Evolutionary conservation across 2,888 invertebrate species (phyloP), one percentile per base, ranked within the genome.

Genomic region (Drosophila niveifrons): DNA sequence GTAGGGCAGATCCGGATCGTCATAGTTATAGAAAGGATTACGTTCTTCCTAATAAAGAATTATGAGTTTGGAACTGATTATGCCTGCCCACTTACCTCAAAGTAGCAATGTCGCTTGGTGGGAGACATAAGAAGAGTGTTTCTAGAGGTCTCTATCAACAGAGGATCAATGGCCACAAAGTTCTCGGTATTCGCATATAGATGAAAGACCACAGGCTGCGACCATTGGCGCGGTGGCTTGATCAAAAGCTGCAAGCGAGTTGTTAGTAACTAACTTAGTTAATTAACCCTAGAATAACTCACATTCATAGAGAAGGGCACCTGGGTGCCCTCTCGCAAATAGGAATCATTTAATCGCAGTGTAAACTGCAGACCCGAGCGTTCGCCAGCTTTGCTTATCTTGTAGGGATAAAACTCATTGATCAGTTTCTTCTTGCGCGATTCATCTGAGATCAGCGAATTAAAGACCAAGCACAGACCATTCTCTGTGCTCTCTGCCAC

Each of bases 401-500:
- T 86, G 51, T 71, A 80, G 0, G 91, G 91, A 78, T 91, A 91
- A 11, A 80, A 85, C 1, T 64, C 61, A 17, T 86, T 88, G 18
- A 76, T 66, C 1, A 82, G 17, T 57, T 74, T 66, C 50, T 82
- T 90, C 44, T 90, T 90, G 31, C 59, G 74, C 1, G 91, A 90
- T 10, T 85, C 75, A 0, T 81, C 78, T 11, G 91, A 90, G 2
- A 90, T 79, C 17, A 90, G 80, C 0, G 93, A 93, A 78, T 93
- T 93, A 80, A 93, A 93, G 0, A 93, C 91, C 83, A 92, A 89
- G 56, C 93, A 93, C 28, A 34, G 31, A 0, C 93, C 93, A 48
- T 89, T 90, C 31, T 92, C 92, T 1, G 92, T 93, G 61, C 81
- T 89, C 72, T 93, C 93, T 2, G 86, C 70, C 44, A 93, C 90